These are phyloP conservation scores for Drepana arcuata DNA, from an alignment of 1,140 invertebrate genomes.

Conservation along the genomic window DNA sequence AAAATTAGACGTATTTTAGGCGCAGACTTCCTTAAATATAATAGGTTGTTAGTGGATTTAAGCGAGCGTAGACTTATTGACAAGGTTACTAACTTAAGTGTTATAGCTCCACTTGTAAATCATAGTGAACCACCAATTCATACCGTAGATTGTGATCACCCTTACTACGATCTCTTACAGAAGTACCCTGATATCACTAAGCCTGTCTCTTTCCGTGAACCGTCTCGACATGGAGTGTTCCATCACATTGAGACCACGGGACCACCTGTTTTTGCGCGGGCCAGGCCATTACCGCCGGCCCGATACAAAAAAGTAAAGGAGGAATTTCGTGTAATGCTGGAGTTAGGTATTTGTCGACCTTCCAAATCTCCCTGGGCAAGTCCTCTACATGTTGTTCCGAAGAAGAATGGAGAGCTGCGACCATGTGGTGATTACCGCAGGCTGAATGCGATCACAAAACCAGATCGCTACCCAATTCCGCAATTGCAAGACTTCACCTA, in stretches of 20 bases:
- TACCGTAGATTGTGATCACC: conserved; percentile 5
- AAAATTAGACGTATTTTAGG: too few species aligned
- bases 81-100: conserved; percentile 8
- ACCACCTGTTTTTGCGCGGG: conserved; percentile 33
- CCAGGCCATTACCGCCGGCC: conserved; percentile 42
- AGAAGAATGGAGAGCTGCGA: conserved; percentile 43
- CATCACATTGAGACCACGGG: conserved; percentile 34
- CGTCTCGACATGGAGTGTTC: conserved; percentile 1
- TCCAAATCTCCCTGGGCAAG: conserved; percentile 41
- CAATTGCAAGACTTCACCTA: conserved; percentile 31
- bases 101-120: conserved; percentile 1
- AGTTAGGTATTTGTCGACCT: conserved; percentile 17
- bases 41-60: conserved; percentile 37
- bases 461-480: conserved; percentile 35
- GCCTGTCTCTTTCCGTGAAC: conserved; percentile 6
- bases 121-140: conserved; percentile 1
- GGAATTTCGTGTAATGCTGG: conserved; percentile 36
- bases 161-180: conserved; percentile 16
- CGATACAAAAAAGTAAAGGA: conserved; percentile 30
- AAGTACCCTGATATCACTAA: conserved; percentile 28
- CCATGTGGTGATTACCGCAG: conserved; percentile 65
- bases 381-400: conserved; percentile 56
- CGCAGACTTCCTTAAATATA: conserved; percentile 43
- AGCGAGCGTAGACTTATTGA: conserved; percentile 27
- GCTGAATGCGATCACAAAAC: conserved; percentile 15